Percentiles rank a stretch among this genome's conserved stretches.
Evolutionary conservation across 64 coral and sea anemone genomes (phyloP).

Genomic region (Montipora capricornis): DNA sequence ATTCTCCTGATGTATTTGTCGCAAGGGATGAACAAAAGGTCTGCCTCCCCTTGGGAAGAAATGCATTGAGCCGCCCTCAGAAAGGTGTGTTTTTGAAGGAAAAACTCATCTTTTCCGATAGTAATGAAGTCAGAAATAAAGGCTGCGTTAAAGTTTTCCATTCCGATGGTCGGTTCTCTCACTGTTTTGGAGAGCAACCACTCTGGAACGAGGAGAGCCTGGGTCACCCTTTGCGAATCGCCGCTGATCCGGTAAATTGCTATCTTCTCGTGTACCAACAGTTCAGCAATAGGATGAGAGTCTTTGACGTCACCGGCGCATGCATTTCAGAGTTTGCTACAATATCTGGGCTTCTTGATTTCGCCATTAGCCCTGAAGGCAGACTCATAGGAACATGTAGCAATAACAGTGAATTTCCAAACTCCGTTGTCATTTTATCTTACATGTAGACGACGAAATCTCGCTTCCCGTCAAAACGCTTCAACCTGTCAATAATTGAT

Average conservation of each 20-base stretch:
- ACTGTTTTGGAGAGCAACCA: constrained; percentile 25
- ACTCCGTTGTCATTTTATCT: constrained; percentile 34
- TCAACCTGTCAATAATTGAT: neutral
- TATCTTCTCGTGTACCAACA: constrained; percentile 27
- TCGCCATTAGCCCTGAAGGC: neutral
- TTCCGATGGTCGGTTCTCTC: neutral
- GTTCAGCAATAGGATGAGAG: constrained; percentile 14
- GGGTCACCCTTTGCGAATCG: constrained; percentile 36
- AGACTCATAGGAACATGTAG: constrained; percentile 4
- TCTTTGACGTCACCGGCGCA: constrained; percentile 31
- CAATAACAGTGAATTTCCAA: constrained; percentile 49
- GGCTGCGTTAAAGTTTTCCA: constrained; percentile 39
- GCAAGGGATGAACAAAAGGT: constrained; percentile 14
- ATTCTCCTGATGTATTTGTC: constrained; percentile 22
- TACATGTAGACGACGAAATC: neutral
- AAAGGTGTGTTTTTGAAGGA: constrained; percentile 25
- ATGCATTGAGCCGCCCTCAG: constrained; percentile 20
- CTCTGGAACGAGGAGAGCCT: constrained; percentile 42
- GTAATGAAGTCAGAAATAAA: constrained; percentile 5
- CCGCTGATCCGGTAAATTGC: constrained; percentile 33
- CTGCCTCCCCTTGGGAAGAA: neutral
- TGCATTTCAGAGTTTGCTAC: constrained; percentile 45
- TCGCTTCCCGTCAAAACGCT: neutral
- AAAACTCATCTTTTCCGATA: constrained; percentile 48
- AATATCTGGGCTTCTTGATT: constrained; percentile 39